Evolutionary conservation across 2,888 invertebrate species (phyloP), one percentile per base, ranked within the genome.

Genomic region (Caenorhabditis imperialis): DNA sequence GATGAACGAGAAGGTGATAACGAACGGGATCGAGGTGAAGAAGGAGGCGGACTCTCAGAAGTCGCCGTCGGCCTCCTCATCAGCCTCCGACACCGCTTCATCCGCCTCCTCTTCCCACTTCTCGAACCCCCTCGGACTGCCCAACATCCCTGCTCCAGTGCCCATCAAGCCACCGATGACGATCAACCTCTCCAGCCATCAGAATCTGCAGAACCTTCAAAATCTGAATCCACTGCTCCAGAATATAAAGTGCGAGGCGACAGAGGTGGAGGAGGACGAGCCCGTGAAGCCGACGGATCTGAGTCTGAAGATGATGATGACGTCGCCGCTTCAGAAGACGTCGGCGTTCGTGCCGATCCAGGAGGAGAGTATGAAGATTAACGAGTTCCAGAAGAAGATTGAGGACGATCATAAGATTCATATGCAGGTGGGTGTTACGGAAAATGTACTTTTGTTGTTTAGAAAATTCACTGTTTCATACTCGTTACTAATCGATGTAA

Each of bases 21-120:
- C 27, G 1, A 62, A 42, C 23, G 55, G 55, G 16, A 74, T 74
- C 4, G 61, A 50, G 27, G 27, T 65, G 50, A 69, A 67, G 12
- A 71, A 65, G 22, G 71, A 75, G 33, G 27, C 53, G 33, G 76
- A 76, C 30, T 69, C 65, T 2, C 79, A 79, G 35, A 79, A 79
- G 37, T 70, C 70, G 30, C 79, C 79, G 14, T 75, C 74, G 10
- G 77, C 80, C 10, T 65, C 63, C 1, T 80, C 80, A 10, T 78
- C 78, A 1, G 81, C 81, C n/a, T 81, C 81, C 16, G 81, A 81
- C 45, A 81, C 81, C 37, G 77, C 81, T 3, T 81, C 81, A 14
- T 81, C 81, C 14, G 77, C 80, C 3, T 67, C 76, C 6, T 73
- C 78, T 3, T 78, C 81, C 7, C 65, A 69, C 38, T 71, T 74